Evolutionary conservation across 2,888 invertebrate species (phyloP).

Genomic region (Hydriomena furcata): DNA sequence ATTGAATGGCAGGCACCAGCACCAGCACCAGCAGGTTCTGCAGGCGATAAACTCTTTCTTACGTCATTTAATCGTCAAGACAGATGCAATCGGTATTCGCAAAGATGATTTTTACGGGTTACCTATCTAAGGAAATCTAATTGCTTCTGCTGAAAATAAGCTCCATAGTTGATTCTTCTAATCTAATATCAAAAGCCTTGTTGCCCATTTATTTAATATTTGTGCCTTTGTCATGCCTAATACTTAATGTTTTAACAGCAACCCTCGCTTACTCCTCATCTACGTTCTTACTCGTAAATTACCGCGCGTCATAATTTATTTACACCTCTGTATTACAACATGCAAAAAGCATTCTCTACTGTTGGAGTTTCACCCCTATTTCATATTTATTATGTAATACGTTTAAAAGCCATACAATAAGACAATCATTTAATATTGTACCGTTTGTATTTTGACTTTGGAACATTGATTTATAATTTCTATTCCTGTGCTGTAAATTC

Average conservation of each 20-base stretch:
- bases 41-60: neutral
- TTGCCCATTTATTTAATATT: too few relatives aligned
- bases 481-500: neutral
- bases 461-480: slow-evolving; percentile 6
- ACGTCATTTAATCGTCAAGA: too few relatives aligned
- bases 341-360: slow-evolving; percentile 3
- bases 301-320: neutral
- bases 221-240: too few relatives aligned
- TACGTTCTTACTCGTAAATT: neutral
- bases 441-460: slow-evolving; percentile 4
- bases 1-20: too few relatives aligned
- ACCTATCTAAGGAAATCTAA: too few relatives aligned
- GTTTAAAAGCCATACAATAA: neutral
- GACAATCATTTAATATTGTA: neutral
- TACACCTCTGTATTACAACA: slow-evolving; percentile 11
- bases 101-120: too few relatives aligned
- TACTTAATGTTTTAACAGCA: neutral
- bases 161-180: too few relatives aligned
- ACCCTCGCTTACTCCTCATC: neutral
- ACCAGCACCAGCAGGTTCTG: neutral
- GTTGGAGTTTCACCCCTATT: neutral
- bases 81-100: too few relatives aligned
- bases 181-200: too few relatives aligned
- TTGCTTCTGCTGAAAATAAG: too few relatives aligned
- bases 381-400: too few relatives aligned